A percentile compares a stretch with the other conserved stretches of the same genome.
These are phyloP conservation scores for Leptopilina clavipes DNA, from an alignment of 1,140 invertebrate genomes.

Conservation along the genomic window DNA sequence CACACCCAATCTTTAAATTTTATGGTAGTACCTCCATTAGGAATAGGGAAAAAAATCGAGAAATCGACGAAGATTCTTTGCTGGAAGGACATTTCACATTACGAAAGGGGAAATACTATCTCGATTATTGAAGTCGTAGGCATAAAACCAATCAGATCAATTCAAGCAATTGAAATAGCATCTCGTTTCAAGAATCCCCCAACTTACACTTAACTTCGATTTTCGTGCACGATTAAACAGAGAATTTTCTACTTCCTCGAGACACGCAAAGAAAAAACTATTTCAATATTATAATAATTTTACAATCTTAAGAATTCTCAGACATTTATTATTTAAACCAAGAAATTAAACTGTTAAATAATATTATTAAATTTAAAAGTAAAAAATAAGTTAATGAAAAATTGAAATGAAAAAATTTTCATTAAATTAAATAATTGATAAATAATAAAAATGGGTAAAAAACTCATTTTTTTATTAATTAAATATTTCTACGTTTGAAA, in stretches of 20 bases:
- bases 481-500: no score
- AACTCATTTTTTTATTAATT: no score
- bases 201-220: background rate
- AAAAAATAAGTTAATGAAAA: no score
- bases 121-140: constrained; percentile 7
- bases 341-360: no score
- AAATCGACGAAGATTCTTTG: background rate
- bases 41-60: background rate
- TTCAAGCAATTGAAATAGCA: background rate
- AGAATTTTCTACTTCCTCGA: background rate
- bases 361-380: no score
- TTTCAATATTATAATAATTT: background rate
- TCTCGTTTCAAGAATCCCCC: background rate
- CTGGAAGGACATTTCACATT: background rate
- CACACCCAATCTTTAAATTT: background rate
- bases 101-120: background rate
- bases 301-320: no score
- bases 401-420: no score
- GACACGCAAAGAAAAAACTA: background rate
- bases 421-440: no score
- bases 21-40: background rate
- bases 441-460: no score
- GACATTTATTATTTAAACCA: no score
- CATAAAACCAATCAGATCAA: background rate
- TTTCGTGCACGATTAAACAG: background rate